Evolutionary conservation across 2,888 invertebrate species (phyloP).

Genomic region (Dendrolimus houi): DNA sequence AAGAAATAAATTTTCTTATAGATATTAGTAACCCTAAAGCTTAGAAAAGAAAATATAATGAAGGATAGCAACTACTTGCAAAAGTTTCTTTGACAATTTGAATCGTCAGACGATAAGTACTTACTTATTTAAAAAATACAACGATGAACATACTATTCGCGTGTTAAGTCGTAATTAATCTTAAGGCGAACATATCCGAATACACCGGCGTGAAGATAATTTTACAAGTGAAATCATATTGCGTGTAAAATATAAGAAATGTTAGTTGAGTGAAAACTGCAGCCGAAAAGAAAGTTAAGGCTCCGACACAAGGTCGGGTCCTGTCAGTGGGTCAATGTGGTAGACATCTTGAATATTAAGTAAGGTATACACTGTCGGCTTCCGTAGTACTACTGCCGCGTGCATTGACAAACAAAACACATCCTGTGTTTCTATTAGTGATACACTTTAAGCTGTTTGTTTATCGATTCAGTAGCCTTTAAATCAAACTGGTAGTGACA

Average conservation of each 20-base stretch:
- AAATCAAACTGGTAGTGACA: background rate
- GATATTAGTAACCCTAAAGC: no score
- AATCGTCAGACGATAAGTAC: no score
- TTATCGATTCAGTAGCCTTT: background rate
- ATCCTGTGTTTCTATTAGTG: background rate
- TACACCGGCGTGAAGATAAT: background rate
- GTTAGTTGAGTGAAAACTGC: background rate
- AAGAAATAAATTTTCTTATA: no score
- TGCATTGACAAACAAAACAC: constrained; percentile 5
- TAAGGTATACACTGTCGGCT: background rate
- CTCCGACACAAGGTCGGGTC: constrained; percentile 42
- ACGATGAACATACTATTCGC: background rate
- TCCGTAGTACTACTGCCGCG: background rate
- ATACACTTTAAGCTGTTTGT: background rate
- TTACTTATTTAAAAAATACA: background rate
- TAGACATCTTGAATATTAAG: constrained; percentile 44
- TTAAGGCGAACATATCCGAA: background rate
- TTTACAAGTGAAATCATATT: background rate
- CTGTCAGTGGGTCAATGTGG: constrained; percentile 49
- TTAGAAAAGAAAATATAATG: no score
- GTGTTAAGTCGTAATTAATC: background rate
- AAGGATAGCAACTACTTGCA: no score
- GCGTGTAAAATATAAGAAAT: background rate
- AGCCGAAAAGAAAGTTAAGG: constrained; percentile 14
- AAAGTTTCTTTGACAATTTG: no score